A percentile compares a stretch with the other conserved stretches of the same genome.
These are phyloP conservation scores for Periophthalmodon schlosseri DNA, from an alignment of 2,113 vertebrate genomes.

Conservation along the genomic window DNA sequence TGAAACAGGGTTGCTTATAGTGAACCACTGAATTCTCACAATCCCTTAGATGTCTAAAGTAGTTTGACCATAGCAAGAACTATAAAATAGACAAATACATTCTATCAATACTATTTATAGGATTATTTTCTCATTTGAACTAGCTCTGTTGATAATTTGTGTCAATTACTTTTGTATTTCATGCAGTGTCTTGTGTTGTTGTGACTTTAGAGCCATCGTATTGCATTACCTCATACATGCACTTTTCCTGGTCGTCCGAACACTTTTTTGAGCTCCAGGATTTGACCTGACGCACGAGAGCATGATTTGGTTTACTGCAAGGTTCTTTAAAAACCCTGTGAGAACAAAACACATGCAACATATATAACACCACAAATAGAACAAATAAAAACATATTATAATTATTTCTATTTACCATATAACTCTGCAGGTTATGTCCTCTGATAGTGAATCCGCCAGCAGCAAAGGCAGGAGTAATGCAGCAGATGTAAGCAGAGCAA, in stretches of 20 bases:
- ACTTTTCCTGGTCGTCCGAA: constrained; percentile 13
- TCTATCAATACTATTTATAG: too few species aligned
- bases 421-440: not conserved
- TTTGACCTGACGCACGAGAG: constrained; percentile 8
- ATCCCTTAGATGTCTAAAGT: too few species aligned
- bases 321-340: constrained; percentile 5
- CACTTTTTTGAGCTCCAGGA: constrained; percentile 1
- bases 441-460: not conserved
- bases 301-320: not conserved
- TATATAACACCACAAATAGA: not conserved
- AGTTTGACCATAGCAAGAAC: too few species aligned
- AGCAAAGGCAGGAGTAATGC: not conserved
- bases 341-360: not conserved
- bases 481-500: not conserved
- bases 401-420: not conserved
- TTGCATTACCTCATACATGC: constrained; percentile 27
- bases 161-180: not conserved
- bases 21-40: too few species aligned
- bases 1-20: too few species aligned
- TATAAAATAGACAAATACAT: too few species aligned
- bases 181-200: not conserved
- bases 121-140: too few species aligned
- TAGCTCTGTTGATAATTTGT: too few species aligned
- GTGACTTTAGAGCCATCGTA: not conserved
- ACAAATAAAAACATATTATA: not conserved